Evolutionary conservation across 2,888 invertebrate species (phyloP), one percentile per base, ranked within the genome.

Genomic region (Trachelus iudaicus): DNA sequence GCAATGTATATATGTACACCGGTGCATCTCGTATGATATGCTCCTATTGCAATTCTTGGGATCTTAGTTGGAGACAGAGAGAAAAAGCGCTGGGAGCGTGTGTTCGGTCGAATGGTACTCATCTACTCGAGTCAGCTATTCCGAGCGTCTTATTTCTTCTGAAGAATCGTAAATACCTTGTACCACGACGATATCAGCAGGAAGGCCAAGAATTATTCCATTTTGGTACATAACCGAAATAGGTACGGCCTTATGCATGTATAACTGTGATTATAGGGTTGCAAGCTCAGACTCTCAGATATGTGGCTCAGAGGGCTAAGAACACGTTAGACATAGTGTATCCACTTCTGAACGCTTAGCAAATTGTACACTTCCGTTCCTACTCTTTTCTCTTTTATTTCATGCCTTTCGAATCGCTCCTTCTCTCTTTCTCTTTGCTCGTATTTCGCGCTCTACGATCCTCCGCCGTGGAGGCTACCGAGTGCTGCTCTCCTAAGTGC

Each of bases 401-500:
- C 23, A 15, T 56, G 40, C 40, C 40, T 23, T 56, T 56, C 71
- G 71, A 71, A 71, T 30, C 71, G 71, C 71, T 33, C 15, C 12
- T 71, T 71, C 40, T 56, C 33, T 15, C 71, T 33, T 71, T 71
- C 71, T 71, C 71, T 31, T 33, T 33, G 71, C 23, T 31, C 31
- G 9, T 35, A 9, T 12, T 71, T 71, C 15, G 71, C 11, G 71
- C 33, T 71, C 71, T 9, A 30, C 31, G 71, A 4, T 6, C 71
- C 71, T 33, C 71, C 30, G 71, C 11, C 31, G 71, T 3, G 40
- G 40, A 33, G 31, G 71, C 71, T 71, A 33, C 71, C 71, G 71
- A 33, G 33, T 33, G 31, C 71, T 30, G 71, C 71, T 69, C 37
- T 34, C 37, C 33, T 33, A 78, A 76, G 79, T 76, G 76, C 37